Evolutionary conservation across 2,888 invertebrate genomes (phyloP), one percentile per base, ranked within the genome.

Genomic region (Drosophila subquinaria): DNA sequence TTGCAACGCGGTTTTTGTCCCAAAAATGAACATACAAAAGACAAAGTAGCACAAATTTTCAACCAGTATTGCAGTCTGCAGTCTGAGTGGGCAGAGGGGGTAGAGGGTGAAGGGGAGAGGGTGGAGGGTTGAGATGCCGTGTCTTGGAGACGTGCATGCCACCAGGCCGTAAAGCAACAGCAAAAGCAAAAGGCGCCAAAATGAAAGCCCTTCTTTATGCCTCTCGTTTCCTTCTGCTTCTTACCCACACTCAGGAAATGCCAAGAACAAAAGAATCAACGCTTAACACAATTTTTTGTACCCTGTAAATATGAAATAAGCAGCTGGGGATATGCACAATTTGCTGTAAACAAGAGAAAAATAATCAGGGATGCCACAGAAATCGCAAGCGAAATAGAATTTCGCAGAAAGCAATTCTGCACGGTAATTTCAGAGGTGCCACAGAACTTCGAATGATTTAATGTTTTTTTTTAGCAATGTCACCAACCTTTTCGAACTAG

Each of bases 41-140:
- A 89, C 88, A 86, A 86, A 89, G 89, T 89, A 82, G 86, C 88
- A 80, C 89, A 86, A 89, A 89, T 89, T 89, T 78, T 65, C 77
- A 80, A 63, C 52, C 68, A 66, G 53, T 51, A 48, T 59, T 47
- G 51, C 43, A 63, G 63, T 23, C 52, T 67, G 61, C 42, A 65
- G 38, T 30, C 13, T 15, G 48, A 10, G 33, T 0, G 10, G 23
- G 0, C n/a, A 23, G 20, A 20, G 35, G 8, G 35, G 8, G 11
- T 9, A 13, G 47, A 13, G 11, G 27, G 27, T 27, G 9, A 27
- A 17, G 33, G 11, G 33, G 11, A 17, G 20, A 2, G 20, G 1
- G 20, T 23, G 40, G 47, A 45, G 23, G 52, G 35, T n/a, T 8
- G 43, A 15, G 20, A 35, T 55, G 83, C 66, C 69, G 65, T 73